Evolutionary conservation across 2,113 vertebrate genomes (phyloP).

Genomic region (Podocnemis expansa): DNA sequence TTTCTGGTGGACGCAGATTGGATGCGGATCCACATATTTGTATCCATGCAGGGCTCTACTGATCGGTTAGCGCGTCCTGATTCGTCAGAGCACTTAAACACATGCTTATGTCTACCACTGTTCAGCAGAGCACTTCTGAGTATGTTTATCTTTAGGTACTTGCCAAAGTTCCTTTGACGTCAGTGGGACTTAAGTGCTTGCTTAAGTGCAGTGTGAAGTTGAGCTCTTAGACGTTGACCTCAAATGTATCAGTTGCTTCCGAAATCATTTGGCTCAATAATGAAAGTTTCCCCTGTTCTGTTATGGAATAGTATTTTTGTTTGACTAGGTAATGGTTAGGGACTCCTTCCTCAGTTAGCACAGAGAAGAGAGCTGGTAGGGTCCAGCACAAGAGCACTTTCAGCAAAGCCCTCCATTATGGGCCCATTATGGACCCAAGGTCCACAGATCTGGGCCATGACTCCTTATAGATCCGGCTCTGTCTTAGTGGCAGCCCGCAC

Average conservation of each 20-base stretch:
- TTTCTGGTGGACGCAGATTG: too few relatives aligned
- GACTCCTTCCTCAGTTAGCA: neutral
- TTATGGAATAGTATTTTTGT: neutral
- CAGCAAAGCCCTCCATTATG: conserved; percentile 7
- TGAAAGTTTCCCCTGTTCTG: conserved; percentile 22
- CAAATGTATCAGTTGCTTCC: conserved; percentile 32
- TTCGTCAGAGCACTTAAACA: conserved; percentile 12
- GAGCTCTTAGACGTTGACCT: neutral
- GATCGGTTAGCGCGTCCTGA: neutral
- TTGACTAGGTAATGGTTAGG: conserved; percentile 32
- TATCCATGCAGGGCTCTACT: too few relatives aligned
- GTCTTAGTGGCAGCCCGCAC: conserved; percentile 42
- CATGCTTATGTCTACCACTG: conserved; percentile 67
- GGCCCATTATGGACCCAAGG: conserved; percentile 44
- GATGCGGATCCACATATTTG: too few relatives aligned
- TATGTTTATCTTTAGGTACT: conserved; percentile 43
- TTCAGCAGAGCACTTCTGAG: conserved; percentile 46
- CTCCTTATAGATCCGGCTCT: conserved; percentile 12
- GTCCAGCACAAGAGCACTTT: conserved; percentile 30
- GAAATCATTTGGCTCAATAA: neutral
- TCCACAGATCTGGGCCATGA: neutral
- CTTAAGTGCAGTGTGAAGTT: conserved; percentile 18
- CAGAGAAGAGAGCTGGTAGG: neutral
- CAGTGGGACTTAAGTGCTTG: too few relatives aligned
- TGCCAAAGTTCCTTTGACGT: conserved; percentile 38